Evolutionary conservation across 2,888 invertebrate species (phyloP), one percentile per base, ranked within the genome.

Genomic region (Spisula subtruncata): DNA sequence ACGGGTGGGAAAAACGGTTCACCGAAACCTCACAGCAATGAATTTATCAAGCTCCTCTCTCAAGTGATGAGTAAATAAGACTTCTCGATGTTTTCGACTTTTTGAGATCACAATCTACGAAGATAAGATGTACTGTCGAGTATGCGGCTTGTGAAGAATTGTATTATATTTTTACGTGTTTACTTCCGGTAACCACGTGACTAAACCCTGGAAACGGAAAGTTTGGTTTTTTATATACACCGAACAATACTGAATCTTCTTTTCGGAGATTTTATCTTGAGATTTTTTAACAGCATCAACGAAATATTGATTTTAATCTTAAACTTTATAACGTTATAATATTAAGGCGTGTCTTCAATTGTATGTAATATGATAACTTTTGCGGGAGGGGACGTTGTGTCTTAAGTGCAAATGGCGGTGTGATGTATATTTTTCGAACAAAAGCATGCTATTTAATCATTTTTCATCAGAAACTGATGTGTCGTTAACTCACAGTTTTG

Each of bases 181-280:
- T 75, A 75, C 35, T 75, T 75, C 75, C 75, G 75, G 35, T 75
- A 75, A 32, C 75, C 75, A 75, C 75, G 32, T 75, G 75, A 75
- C 32, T 32, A 12, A 32, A 75, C 75, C 6, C 75, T 32, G 29
- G 75, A 75, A 75, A 75, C 75, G 18, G 75, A 75, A 75, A 75
- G 75, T 75, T n/a, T n/a, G n/a, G 12, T 14, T 16, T 25, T 32
- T 75, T 32, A 14, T 35, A 16, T 41, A 41, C 32, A 12, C 16
- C 75, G 75, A 75, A 75, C 29, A 48, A 71, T 10, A 25, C 71
- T 29, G n/a, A 75, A 29, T 29, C 25, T 35, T 35, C 6, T 71
- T 71, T 75, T 75, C 25, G 25, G 32, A 75, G 75, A 75, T 75
- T 16, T 75, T 5, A n/a, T 35, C 75, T 75, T 75, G 75, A 75